phyloP scores from a whole-genome alignment of 2,888 invertebrate genomes.

The Pelosia muscerda region DNA sequence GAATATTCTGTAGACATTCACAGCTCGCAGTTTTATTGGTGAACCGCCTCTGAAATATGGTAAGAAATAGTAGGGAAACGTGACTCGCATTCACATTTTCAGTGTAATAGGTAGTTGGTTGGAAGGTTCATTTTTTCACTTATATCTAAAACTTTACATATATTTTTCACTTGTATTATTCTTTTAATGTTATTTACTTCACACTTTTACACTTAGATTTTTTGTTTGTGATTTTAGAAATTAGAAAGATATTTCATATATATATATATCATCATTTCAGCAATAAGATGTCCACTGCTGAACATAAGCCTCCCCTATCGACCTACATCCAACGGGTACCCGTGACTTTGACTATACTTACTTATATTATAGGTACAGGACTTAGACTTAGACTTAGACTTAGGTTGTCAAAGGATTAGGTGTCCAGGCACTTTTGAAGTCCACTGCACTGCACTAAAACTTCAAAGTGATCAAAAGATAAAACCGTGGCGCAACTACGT shows the following conservation, averaged over 20 bases:
- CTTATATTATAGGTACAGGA: no score
- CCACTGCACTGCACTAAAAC: not conserved
- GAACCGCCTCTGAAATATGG: slow-evolving; percentile 72
- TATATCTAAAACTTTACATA: no score
- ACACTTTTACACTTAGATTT: slow-evolving; percentile 36
- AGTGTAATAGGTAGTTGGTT: slow-evolving; percentile 50
- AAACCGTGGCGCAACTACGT: slow-evolving; percentile 24
- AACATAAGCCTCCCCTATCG: no score
- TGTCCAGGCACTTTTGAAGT: no score
- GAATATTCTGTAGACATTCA: slow-evolving; percentile 41
- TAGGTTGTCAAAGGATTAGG: no score
- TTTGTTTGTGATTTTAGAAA: slow-evolving; percentile 18
- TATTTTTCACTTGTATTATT: slow-evolving; percentile 38
- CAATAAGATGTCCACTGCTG: no score
- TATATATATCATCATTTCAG: no score
- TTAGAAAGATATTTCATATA: no score
- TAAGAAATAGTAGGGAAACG: slow-evolving; percentile 66
- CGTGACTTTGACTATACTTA: no score
- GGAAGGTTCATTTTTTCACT: slow-evolving; percentile 40
- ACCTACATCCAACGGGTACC: no score
- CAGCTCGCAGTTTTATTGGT: slow-evolving; percentile 64
- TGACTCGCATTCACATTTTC: slow-evolving; percentile 64
- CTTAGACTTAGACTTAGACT: no score
- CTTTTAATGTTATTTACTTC: slow-evolving; percentile 49
- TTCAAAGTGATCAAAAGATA: not conserved